Percentiles rank a stretch among this genome's conserved stretches.
Evolutionary conservation across 2,797 vertebrate genomes (phyloP).

Genomic region (Tachyglossus aculeatus): DNA sequence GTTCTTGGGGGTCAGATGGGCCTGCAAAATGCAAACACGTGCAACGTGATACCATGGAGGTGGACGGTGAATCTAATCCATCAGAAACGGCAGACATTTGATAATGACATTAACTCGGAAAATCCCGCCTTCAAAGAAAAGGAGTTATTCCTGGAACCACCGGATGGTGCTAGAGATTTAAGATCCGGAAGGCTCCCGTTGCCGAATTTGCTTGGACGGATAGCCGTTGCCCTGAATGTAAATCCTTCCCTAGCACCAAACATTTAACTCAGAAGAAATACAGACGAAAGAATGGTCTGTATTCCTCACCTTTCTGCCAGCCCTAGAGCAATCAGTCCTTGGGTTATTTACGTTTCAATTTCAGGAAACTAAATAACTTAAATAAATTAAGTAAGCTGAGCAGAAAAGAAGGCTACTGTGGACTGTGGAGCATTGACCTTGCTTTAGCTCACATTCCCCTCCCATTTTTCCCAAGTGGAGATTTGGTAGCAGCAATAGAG

Average conservation of each 20-base stretch:
- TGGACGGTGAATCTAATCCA: too few relatives aligned
- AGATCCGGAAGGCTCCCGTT: not conserved
- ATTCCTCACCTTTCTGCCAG: conserved; percentile 13
- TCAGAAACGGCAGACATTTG: too few relatives aligned
- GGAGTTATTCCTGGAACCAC: conserved; percentile 41
- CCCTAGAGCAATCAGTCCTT: conserved; percentile 10
- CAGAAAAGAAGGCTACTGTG: not conserved
- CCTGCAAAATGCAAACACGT: too few relatives aligned
- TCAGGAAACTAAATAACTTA: conserved; percentile 25
- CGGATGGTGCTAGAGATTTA: conserved; percentile 69
- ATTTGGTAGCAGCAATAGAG: conserved; percentile 33
- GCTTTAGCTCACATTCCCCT: conserved; percentile 43
- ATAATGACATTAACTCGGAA: too few relatives aligned
- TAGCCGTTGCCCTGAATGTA: conserved; percentile 47
- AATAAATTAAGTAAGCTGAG: not conserved
- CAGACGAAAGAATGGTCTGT: conserved; percentile 24
- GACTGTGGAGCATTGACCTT: conserved; percentile 4
- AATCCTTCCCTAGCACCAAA: conserved; percentile 25
- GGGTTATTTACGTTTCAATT: conserved; percentile 41
- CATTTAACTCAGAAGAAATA: conserved; percentile 46
- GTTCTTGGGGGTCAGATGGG: too few relatives aligned
- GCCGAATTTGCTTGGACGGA: not conserved
- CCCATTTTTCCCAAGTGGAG: conserved; percentile 45
- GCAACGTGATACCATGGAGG: too few relatives aligned
- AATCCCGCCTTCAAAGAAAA: too few relatives aligned